Evolutionary conservation across 2,113 vertebrate genomes (phyloP).

Genomic region (Lycaon pictus): DNA sequence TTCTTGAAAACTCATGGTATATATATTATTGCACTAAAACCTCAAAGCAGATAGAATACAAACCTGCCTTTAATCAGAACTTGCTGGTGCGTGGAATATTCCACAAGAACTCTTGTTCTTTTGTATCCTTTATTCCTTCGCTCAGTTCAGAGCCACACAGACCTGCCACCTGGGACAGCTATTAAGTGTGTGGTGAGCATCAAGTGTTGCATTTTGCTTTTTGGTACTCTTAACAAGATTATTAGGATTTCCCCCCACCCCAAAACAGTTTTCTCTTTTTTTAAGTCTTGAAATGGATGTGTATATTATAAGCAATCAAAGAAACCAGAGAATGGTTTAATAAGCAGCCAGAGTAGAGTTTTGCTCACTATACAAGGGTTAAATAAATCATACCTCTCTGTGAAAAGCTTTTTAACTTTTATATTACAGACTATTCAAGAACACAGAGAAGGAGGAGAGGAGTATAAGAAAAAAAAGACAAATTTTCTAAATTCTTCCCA

Average conservation of each 20-base stretch:
- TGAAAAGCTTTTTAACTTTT: slow-evolving; percentile 10
- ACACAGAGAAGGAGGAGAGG: neutral
- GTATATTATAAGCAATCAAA: neutral
- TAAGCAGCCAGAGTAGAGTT: slow-evolving; percentile 27
- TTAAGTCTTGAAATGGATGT: neutral
- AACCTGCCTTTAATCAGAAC: neutral
- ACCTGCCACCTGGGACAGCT: neutral
- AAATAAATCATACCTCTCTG: neutral
- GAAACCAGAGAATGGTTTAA: neutral
- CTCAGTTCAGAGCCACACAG: neutral
- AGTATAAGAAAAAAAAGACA: neutral
- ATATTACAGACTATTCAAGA: neutral
- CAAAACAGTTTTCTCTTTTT: neutral
- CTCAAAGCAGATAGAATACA: neutral
- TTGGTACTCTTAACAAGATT: neutral
- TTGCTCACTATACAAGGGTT: neutral
- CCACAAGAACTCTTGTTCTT: neutral
- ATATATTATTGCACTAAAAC: neutral
- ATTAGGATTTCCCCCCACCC: neutral
- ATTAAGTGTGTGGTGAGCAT: neutral
- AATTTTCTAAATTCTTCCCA: slow-evolving; percentile 5
- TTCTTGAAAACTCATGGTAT: neutral
- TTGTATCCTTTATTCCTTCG: neutral
- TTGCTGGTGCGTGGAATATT: neutral
- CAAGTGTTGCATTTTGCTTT: neutral